Base-by-base conservation (phyloP, 2,888 invertebrate species). In the Cyclophora punctaria region DNA sequence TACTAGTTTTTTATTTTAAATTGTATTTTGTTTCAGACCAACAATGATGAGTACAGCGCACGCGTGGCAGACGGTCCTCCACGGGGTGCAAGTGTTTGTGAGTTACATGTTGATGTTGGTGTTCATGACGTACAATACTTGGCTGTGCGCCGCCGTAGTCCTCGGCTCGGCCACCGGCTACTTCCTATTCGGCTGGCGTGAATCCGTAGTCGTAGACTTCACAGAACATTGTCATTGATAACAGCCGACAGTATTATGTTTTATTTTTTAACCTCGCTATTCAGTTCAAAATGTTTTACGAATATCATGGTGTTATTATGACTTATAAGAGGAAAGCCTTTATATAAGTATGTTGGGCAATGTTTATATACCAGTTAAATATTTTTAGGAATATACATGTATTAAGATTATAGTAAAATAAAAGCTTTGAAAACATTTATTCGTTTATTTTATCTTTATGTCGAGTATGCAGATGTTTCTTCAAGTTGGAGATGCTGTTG, bases 101-200 rank as follows among this genome's bases (percentile, higher is more conserved):
- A 96, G 97, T 63, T 98, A 98, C 83, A 93, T 97, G 83, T 90
- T 98, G 47, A 98, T 98, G 98, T 88, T 98, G 78, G 95, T 98
- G 64, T 98, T 98, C 78, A 98, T 98, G 98, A 98, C 98, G 1
- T 98, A 96, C 91, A 98, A 98, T 75, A 93, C 94, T 20, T 98
- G 97, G 96, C 90, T 98, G 53, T 97, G 97, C 78, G 77, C 96
- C 46, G 96, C 97, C 0, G 95, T 98, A 1, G 94, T 97, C 1
- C 73, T 95, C 5, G 98, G 98, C 44, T 96, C 97, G 2, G 96
- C 95, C 1, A 90, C 94, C 6, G 98, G 98, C 34, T 98, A 98
- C 84, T 98, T 98, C 83, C 89, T 97, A 44, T 98, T 98, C 74
- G 98, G 97, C 50, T 98, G 98, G 97, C 96, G 96, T 71, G 97